These are phyloP conservation scores for Nesidiocoris tenuis DNA, from an alignment of 2,888 invertebrate genomes.

Conservation along the genomic window DNA sequence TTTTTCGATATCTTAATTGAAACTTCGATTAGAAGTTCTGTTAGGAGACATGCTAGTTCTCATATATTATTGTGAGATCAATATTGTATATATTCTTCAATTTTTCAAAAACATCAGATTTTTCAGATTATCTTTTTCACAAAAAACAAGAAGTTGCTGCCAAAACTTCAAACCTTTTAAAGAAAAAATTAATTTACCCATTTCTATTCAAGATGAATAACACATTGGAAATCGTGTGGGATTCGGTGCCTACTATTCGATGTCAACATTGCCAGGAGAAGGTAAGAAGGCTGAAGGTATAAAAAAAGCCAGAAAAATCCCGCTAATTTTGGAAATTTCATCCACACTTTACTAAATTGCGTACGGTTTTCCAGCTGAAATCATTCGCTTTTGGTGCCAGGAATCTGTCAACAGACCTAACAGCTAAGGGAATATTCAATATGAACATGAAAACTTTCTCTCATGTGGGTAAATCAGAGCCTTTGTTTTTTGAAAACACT, in stretches of 20 bases:
- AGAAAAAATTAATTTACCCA: too few relatives aligned
- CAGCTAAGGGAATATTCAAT: conserved; percentile 9
- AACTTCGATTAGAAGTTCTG: too few relatives aligned
- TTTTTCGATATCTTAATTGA: background rate
- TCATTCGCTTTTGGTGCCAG: background rate
- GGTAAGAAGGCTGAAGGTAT: too few relatives aligned
- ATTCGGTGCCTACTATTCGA: background rate
- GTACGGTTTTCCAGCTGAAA: conserved; percentile 1
- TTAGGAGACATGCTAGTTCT: too few relatives aligned
- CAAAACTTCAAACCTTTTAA: too few relatives aligned
- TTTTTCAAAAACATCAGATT: too few relatives aligned
- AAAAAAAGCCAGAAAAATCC: too few relatives aligned
- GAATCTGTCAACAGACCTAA: background rate
- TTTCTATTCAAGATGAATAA: background rate
- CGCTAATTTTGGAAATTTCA: background rate
- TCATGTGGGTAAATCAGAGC: background rate
- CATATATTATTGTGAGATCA: too few relatives aligned
- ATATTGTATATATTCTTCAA: background rate
- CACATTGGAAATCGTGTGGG: background rate
- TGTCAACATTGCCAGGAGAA: background rate
- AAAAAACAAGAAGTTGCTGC: too few relatives aligned
- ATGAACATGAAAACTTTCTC: conserved; percentile 28
- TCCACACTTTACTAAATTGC: background rate
- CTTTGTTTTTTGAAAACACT: background rate
- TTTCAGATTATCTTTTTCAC: too few relatives aligned